Base-by-base conservation (phyloP, 2,113 vertebrate genomes). In the Mesembrinibis cayennensis region DNA sequence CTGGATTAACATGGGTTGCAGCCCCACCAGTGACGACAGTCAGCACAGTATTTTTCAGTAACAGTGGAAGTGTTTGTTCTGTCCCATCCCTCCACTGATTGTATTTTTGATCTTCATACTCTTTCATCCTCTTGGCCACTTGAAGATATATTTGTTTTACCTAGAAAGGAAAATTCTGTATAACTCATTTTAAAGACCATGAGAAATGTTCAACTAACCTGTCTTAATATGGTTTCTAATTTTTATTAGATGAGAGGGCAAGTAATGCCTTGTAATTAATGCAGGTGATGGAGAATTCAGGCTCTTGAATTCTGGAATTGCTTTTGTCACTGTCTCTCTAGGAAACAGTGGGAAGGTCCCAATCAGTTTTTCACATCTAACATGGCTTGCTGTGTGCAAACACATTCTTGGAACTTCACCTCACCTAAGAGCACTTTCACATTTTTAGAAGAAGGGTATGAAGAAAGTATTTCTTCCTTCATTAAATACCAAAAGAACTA, bases 41-140 rank as follows among this genome's bases (percentile, higher is more conserved):
- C 47, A 99, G 97, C 11, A 99, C 81, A 17, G 87, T 90, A 66
- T 97, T 98, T 96, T 98, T 99, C 98, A 99, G 76, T 20, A 99
- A 90, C 8, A 71, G 14, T 0, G 98, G 98, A 49, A 99, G 95
- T 1, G 34, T 73, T 4, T 95, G 91, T 73, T 98, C 97, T 1
- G 98, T 98, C 27, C 52, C 87, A 1, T 95, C 93, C 65, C 47
- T 89, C 99, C 99, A 99, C 13, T 70, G 44, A 38, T 82, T 76
- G 4, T 99, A 99, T 87, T 98, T 99, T n/a, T 92, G 66, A 12
- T 95, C 58, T 89, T 99, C 98, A 36, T 99, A 99, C 2, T 98
- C 97, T 38, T 97, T 98, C 97, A 99, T 98, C 13, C 73, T 92
- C 92, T 93, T 91, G 5, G 98, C 98, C 87, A 99, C 96, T 85